Evolutionary conservation across 2,888 invertebrate genomes (phyloP), one percentile per base, ranked within the genome.

Genomic region (Drosophila lacicola): DNA sequence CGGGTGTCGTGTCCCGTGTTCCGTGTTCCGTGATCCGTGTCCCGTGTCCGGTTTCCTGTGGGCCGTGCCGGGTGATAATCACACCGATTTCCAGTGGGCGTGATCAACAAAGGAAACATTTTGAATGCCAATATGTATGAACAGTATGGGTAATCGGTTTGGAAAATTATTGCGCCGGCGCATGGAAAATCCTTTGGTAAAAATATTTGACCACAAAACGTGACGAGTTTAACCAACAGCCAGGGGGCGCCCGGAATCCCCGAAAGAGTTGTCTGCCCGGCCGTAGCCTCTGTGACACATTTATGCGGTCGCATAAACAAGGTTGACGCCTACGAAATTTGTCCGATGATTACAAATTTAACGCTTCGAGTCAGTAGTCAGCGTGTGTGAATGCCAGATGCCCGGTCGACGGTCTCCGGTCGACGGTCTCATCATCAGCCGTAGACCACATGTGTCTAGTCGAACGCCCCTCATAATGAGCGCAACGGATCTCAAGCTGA

Each of bases 201-300:
- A 73, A 76, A 61, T 77, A 69, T 88, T 86, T 84, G 60, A 68
- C 79, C 81, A 80, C 84, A 88, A 88, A 78, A 69, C 47, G 67
- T 68, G 80, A 79, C 71, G 77, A 87, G 90, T 90, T 90, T 87
- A 85, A 79, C 72, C 79, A 90, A 90, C 82, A 89, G 72, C 76
- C 71, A 51, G 57, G 65, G 74, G 82, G 76, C 74, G 85, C 77
- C 68, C 63, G 74, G 72, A 71, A 85, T 78, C 67, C 64, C 84
- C 78, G 65, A 84, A 84, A 81, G 88, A 88, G 89, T 88, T 84
- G 68, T 34, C 36, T 25, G 4, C 17, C 60, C 63, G 29, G 69
- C 29, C 57, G 55, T 70, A 34, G 34, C 72, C 68, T 80, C 60
- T 82, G 80, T 74, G 83, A 80, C 85, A 84, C 76, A 88, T 83